Conservation (phyloP, 1,140 invertebrate genomes). For the Temnothorax curvispinosus region DNA sequence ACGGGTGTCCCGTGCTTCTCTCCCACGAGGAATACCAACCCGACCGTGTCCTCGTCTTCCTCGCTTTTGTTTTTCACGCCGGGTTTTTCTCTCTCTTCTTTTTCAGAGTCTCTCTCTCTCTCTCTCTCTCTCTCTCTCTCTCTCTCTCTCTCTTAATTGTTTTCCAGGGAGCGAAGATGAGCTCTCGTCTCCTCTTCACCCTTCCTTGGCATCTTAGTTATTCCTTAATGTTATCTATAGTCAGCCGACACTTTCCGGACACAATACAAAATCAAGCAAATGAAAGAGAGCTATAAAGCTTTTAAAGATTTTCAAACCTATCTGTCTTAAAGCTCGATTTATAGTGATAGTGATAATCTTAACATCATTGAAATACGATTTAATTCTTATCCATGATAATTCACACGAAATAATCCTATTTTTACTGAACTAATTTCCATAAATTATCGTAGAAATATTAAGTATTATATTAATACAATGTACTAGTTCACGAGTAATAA, state of each 20-base stretch:
- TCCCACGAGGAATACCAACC: constrained; percentile 47
- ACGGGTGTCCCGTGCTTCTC: constrained; percentile 17
- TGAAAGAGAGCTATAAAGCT: not conserved
- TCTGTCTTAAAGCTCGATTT: not conserved
- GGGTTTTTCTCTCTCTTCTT: constrained; percentile 16
- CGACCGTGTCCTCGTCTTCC: not conserved
- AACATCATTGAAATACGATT: not conserved
- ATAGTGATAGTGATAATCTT: not conserved
- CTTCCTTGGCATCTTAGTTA: not conserved
- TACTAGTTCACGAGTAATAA: not conserved
- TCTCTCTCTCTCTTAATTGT: constrained; percentile 34
- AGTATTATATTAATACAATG: not conserved
- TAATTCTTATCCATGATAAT: not conserved
- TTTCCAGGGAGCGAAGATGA: constrained; percentile 22
- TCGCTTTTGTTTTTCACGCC: constrained; percentile 23
- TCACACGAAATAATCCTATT: not conserved
- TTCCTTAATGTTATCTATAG: not conserved
- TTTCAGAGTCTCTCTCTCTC: constrained; percentile 18
- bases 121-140: constrained; percentile 2
- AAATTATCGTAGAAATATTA: not conserved
- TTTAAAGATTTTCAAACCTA: not conserved
- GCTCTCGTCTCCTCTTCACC: not conserved
- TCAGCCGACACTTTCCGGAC: not conserved
- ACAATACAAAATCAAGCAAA: not conserved
- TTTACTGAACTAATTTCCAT: not conserved